Evolutionary conservation across 2,888 invertebrate genomes (phyloP), one percentile per base, ranked within the genome.

Genomic region (Habroteleia sp.): DNA sequence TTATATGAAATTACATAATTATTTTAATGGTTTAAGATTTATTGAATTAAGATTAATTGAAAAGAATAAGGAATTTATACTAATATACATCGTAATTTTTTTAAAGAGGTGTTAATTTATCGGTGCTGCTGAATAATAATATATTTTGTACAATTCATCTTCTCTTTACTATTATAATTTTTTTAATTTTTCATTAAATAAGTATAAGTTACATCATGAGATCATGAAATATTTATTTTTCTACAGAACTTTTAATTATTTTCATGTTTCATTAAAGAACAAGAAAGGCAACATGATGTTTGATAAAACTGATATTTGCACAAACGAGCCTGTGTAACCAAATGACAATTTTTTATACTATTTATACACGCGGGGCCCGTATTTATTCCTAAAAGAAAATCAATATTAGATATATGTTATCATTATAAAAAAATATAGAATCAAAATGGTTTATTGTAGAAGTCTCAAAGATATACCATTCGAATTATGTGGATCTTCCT

Each of bases 231-330:
- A 20, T 2, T 20, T 3, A 20, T 20, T 20, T 20, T 5, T 33
- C 33, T 10, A 17, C n/a, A 3, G n/a, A 7, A 5, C 14, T 25
- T 29, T 37, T 14, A 42, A 17, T 46, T 27, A 13, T 20, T 20
- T 20, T 65, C 65, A 20, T 37, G 20, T 44, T 73, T 65, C 1
- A 13, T n/a, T 7, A 27, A 44, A 1, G 58, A 27, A 10, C 72
- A 73, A n/a, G 72, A 73, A 5, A 65, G 23, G 14, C 72, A 73
- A 11, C 72, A 73, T 1, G 50, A 58, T 37, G 65, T 42, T 35
- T 58, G 31, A 37, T 73, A 73, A 41, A 35, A 73, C 3, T 65
- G 44, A 13, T 73, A 73, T 33, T 33, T 66, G 33, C 73, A 73
- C 10, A 73, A 37, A 3, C 73, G 73, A 11, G 73, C 58, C 33